Conservation (phyloP, 2,888 invertebrate species). For the Azorinus chamasolen region DNA sequence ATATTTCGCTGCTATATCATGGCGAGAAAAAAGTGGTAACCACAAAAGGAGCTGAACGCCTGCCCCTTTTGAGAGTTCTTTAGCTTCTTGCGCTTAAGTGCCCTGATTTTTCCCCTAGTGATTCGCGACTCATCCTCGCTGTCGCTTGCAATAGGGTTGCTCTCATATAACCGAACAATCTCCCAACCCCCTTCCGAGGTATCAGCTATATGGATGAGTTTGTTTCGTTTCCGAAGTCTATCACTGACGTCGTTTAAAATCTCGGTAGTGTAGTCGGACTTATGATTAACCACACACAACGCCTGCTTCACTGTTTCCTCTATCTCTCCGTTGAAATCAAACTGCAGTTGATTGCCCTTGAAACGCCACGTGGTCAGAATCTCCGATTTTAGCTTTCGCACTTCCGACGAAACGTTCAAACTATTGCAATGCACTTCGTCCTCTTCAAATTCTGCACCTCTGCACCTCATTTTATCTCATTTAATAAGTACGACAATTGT, state of each 20-base stretch:
- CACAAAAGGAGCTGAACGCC: no score
- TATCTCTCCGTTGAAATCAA: constrained; percentile 14
- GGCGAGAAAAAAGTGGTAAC: no score
- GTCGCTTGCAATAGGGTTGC: no score
- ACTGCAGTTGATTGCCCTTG: constrained; percentile 21
- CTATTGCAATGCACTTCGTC: no score
- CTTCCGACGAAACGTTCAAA: no score
- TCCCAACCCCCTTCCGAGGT: constrained; percentile 41
- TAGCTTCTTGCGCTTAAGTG: constrained; percentile 27
- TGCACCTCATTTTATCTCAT: no score
- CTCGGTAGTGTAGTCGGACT: constrained; percentile 17
- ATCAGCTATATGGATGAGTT: constrained; percentile 39
- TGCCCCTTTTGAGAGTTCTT: background rate
- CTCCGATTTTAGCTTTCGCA: no score
- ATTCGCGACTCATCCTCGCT: constrained; percentile 38
- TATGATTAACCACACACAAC: constrained; percentile 22
- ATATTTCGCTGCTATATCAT: no score
- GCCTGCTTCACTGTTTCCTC: constrained; percentile 8
- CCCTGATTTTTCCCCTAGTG: constrained; percentile 20
- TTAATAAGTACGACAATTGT: no score
- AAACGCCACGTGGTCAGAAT: constrained; percentile 12
- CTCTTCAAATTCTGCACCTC: no score
- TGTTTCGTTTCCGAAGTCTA: constrained; percentile 30
- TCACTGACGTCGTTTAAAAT: background rate
- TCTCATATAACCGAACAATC: constrained; percentile 26